Base-by-base conservation (phyloP, 1,140 invertebrate genomes). In the Mizuhopecten yessoensis region DNA sequence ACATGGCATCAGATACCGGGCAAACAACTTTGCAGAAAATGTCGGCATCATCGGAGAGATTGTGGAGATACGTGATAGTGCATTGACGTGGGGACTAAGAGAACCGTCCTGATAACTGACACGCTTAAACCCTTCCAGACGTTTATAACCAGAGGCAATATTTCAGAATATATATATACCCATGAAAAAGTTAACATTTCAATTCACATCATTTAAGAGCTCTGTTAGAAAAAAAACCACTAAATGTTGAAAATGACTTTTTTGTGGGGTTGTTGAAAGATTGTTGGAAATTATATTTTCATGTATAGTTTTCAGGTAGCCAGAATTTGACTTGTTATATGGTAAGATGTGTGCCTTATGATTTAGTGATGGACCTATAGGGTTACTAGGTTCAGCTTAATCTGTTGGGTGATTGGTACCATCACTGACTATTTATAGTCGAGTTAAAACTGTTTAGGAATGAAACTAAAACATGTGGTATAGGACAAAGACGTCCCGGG, bases 11-110 rank as follows among this genome's bases (percentile, higher is more conserved):
- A 75, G 57, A 75, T 75, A 75, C 57, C 57, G 11, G n/a, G 23
- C 57, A 75, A 75, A 75, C 57, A 75, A 45, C 42, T 45, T 45
- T 45, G 57, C n/a, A 75, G 57, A 75, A 75, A 75, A 75, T 75
- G 57, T 75, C n/a, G 57, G 57, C 57, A 75, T 75, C 57, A 29
- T 75, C 57, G n/a, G 9, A 29, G 23, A 75, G 57, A 75, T 75
- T n/a, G 11, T 7, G 23, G 17, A n/a, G 57, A 75, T 75, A 75
- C 3, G 57, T 13, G 23, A 75, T 75, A 75, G n/a, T 75, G 57
- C 57, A 75, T 9, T 75, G 57, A 45, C 42, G 42, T 15, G 42
- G 42, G 42, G 42, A 75, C 57, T n/a, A 75, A 75, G 17, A 11
- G 23, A 45, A 75, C n/a, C 23, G n/a, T 75, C 23, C n/a, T n/a